Base-by-base conservation (phyloP, 2,113 vertebrate genomes). In the Nymphicus hollandicus region DNA sequence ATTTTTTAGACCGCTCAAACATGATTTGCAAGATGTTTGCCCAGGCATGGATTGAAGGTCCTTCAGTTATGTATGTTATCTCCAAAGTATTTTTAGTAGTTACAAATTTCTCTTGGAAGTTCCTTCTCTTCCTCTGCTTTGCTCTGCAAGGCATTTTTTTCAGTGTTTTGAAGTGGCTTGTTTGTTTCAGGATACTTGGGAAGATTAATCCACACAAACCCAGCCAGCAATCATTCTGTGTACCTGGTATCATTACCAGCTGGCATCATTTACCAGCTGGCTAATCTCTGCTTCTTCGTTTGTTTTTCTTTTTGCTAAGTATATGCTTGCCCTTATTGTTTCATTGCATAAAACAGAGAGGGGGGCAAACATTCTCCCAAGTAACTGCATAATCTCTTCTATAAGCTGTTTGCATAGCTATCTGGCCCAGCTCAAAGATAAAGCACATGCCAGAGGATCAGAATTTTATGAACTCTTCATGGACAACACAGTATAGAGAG, bases 371-470 rank as follows among this genome's bases (percentile, higher is more conserved):
- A 66, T n/a, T 86, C 72, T 49, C 17, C 25, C 68, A 64, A 68
- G 49, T 86, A 90, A 91, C 41, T 81, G 66, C n/a, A 63, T 85
- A 95, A 88, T 95, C 63, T 83, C 35, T 93, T 94, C 72, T 95
- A 77, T 84, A 96, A 93, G 91, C 77, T 96, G 41, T 95, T 96
- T 92, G 84, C 46, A 85, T 91, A 94, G 50, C 60, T 92, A 39
- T 33, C 63, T 91, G 71, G 72, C 95, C 69, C 86, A 92, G 49
- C 31, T 60, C 80, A 89, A 95, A 29, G 96, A 86, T 58, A 93
- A 97, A 97, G 94, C 65, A 90, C 52, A 89, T 95, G 96, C 66
- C 93, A 78, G 50, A 97, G 49, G 61, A 70, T 83, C 69, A 64
- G 52, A 81, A 61, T 95, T 97, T 96, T 92, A 43, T 76, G 91